Conservation (phyloP, 2,113 vertebrate species). For the Mohoua ochrocephala region DNA sequence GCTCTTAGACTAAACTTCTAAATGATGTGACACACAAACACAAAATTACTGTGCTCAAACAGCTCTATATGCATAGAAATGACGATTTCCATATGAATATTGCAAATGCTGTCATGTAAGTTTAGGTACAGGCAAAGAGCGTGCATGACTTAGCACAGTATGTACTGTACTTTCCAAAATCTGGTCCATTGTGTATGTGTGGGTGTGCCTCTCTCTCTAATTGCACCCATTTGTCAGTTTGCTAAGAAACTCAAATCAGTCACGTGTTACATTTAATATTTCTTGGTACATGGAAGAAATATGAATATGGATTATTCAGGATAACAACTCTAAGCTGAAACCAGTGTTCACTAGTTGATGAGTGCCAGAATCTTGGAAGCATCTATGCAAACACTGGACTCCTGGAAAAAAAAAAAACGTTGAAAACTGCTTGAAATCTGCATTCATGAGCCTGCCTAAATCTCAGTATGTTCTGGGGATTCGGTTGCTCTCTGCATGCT, state of each 20-base stretch:
- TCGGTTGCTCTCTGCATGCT: neutral
- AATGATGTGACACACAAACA: constrained; percentile 50
- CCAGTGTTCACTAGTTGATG: neutral
- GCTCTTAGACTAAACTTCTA: constrained; percentile 43
- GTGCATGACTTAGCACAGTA: constrained; percentile 60
- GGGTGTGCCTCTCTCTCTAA: constrained; percentile 62
- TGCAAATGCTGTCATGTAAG: constrained; percentile 58
- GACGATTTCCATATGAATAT: constrained; percentile 63
- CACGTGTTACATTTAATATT: constrained; percentile 47
- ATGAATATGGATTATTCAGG: constrained; percentile 50
- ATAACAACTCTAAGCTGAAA: constrained; percentile 1
- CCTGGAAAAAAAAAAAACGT: neutral
- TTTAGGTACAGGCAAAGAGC: constrained; percentile 59
- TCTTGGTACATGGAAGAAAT: constrained; percentile 36
- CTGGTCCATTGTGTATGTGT: constrained; percentile 65
- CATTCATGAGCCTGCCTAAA: neutral
- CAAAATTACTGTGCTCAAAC: constrained; percentile 30
- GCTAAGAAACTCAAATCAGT: constrained; percentile 59
- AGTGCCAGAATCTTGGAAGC: neutral
- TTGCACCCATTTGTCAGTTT: constrained; percentile 67
- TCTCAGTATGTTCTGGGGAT: neutral
- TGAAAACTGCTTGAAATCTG: neutral
- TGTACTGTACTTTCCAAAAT: constrained; percentile 64
- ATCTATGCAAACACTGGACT: constrained; percentile 1
- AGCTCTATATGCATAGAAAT: constrained; percentile 42